Evolutionary conservation across 1,140 invertebrate species (phyloP).

Genomic region (Apocrypta bakeri): DNA sequence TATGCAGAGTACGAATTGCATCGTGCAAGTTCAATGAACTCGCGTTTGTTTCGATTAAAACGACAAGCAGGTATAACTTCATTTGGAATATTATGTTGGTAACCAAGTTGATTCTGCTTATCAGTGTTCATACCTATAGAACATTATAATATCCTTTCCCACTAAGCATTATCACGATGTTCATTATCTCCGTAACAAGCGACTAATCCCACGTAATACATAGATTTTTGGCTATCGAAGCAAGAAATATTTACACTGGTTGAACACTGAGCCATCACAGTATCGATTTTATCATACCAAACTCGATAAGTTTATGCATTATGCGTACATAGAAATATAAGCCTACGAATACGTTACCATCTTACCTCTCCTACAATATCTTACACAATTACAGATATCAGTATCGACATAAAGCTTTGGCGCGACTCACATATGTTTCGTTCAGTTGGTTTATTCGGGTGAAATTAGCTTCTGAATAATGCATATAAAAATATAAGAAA

Average conservation of each 20-base stretch:
- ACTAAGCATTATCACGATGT: constrained; percentile 18
- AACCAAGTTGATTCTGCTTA: no score
- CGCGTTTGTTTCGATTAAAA: background rate
- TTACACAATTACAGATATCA: constrained; percentile 60
- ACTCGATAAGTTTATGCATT: constrained; percentile 32
- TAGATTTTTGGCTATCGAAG: constrained; percentile 11
- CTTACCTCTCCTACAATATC: constrained; percentile 37
- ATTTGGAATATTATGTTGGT: no score
- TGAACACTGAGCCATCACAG: background rate
- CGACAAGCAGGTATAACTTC: no score
- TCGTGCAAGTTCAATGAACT: background rate
- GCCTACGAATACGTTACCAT: background rate
- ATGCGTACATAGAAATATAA: constrained; percentile 21
- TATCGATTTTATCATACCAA: constrained; percentile 6
- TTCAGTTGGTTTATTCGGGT: constrained; percentile 64
- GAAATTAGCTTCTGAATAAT: constrained; percentile 72
- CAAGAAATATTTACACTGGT: constrained; percentile 10
- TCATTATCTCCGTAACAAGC: constrained; percentile 15
- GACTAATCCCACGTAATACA: background rate
- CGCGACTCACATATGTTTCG: constrained; percentile 56
- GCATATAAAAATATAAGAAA: constrained; percentile 56
- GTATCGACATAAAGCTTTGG: constrained; percentile 57
- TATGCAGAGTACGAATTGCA: background rate
- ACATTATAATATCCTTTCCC: background rate
- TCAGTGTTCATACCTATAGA: no score